Evolutionary conservation across 2,113 vertebrate genomes (phyloP).

Genomic region (Lophura nycthemera): DNA sequence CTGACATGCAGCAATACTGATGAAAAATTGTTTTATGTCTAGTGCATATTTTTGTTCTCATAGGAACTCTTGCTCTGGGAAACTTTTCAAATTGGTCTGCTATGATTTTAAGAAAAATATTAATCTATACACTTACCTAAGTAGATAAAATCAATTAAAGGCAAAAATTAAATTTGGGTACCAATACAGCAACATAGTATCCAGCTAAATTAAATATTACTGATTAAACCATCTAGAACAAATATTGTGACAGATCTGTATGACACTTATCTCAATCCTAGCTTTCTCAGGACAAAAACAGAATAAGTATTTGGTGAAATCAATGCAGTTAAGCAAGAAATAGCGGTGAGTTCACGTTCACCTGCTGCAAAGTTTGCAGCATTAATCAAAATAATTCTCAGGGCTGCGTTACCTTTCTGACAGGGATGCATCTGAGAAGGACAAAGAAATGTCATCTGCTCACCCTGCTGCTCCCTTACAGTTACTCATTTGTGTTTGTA

Average conservation of each 20-base stretch:
- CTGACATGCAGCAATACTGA: slow-evolving; percentile 34
- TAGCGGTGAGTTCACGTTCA: neutral
- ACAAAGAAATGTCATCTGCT: neutral
- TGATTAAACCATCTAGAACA: slow-evolving; percentile 2
- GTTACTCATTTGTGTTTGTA: neutral
- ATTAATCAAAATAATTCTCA: neutral
- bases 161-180: slow-evolving; percentile 30
- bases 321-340: neutral
- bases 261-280: neutral
- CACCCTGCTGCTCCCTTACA: neutral
- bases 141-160: slow-evolving; percentile 37
- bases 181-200: neutral
- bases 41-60: slow-evolving; percentile 24
- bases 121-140: slow-evolving; percentile 23
- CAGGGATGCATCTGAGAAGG: neutral
- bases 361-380: neutral
- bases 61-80: neutral
- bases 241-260: neutral
- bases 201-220: neutral
- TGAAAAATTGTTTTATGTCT: slow-evolving; percentile 29
- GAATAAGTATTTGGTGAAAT: neutral
- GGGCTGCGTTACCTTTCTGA: neutral
- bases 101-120: slow-evolving; percentile 31
- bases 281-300: neutral
- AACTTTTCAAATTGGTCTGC: neutral